Evolutionary conservation across 2,113 vertebrate species (phyloP).

Genomic region (Sylvicapra grimmia): DNA sequence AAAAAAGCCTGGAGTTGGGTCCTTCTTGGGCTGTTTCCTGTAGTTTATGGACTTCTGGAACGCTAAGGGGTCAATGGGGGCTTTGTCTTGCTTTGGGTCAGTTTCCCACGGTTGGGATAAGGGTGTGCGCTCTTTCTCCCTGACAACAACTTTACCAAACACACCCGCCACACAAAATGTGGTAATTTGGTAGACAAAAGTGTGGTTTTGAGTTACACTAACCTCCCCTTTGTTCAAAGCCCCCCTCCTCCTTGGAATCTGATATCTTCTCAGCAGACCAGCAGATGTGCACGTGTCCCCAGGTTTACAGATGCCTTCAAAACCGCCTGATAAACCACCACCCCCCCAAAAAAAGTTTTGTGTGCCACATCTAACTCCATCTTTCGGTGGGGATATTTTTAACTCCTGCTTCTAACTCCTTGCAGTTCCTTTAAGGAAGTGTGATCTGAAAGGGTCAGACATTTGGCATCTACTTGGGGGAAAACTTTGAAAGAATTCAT

Average conservation of each 20-base stretch:
- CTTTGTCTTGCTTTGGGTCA: constrained; percentile 38
- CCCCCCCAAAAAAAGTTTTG: neutral
- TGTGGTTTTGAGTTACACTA: constrained; percentile 26
- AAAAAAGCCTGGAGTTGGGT: neutral
- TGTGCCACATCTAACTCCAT: neutral
- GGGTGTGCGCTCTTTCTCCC: constrained; percentile 15
- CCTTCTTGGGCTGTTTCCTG: constrained; percentile 10
- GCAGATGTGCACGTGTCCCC: neutral
- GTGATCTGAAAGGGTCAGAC: constrained; percentile 56
- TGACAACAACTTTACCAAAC: constrained; percentile 42
- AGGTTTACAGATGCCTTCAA: neutral
- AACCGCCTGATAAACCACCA: neutral
- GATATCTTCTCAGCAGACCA: neutral
- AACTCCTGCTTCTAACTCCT: constrained; percentile 37
- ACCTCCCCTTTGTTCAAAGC: neutral
- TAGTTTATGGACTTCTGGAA: constrained; percentile 29
- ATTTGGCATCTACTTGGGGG: constrained; percentile 50
- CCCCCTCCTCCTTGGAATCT: neutral
- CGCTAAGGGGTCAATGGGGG: neutral
- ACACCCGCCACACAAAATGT: neutral
- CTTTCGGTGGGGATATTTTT: constrained; percentile 65
- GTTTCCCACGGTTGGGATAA: constrained; percentile 11
- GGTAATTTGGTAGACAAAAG: constrained; percentile 30
- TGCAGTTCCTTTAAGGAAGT: constrained; percentile 52
- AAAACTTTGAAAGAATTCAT: constrained; percentile 66